These are phyloP conservation scores for Dromaius novaehollandiae DNA, from an alignment of 2,113 vertebrate genomes.

Conservation along the genomic window DNA sequence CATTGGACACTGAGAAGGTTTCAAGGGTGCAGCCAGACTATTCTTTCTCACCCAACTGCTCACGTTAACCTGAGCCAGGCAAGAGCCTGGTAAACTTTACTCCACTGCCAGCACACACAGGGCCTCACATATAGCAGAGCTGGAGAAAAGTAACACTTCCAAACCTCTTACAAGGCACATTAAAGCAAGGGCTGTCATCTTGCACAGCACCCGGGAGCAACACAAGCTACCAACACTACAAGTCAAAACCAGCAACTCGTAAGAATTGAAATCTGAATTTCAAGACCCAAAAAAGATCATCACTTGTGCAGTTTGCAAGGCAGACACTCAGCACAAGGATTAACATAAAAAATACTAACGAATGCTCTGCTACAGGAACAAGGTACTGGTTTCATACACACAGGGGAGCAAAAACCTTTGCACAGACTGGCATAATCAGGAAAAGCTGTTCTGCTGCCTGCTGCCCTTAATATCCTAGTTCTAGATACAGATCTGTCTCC, in stretches of 20 bases:
- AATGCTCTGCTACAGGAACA: background rate
- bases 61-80: background rate
- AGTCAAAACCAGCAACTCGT: background rate
- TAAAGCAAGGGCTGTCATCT: background rate
- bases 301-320: background rate
- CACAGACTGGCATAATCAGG: background rate
- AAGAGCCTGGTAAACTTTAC: background rate
- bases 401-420: background rate
- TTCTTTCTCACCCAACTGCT: background rate
- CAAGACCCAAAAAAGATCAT: background rate
- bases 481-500: background rate
- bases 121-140: background rate
- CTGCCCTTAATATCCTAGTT: background rate
- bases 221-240: rapidly evolving
- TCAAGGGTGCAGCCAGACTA: background rate
- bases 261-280: background rate
- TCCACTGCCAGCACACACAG: background rate
- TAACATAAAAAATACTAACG: background rate
- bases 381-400: rapidly evolving
- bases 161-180: background rate
- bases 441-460: background rate
- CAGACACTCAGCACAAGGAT: background rate
- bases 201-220: background rate
- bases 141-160: background rate
- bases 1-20: background rate